Evolutionary conservation across 2,113 vertebrate genomes (phyloP).

Genomic region (Lanius collurio): DNA sequence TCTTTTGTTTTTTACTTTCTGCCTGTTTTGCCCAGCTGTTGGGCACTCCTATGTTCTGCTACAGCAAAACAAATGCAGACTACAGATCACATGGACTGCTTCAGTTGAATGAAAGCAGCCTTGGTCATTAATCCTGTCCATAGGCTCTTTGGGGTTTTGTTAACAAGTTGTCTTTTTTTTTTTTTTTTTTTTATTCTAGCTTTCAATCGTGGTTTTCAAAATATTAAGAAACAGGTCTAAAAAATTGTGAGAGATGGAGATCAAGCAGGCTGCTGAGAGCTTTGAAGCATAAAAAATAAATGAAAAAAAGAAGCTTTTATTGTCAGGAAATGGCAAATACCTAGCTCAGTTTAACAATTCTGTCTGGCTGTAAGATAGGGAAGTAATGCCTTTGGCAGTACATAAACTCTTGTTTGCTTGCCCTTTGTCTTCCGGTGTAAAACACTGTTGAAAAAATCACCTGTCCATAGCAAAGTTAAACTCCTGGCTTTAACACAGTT

Average conservation of each 20-base stretch:
- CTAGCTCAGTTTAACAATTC: slow-evolving; percentile 66
- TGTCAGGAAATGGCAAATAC: slow-evolving; percentile 61
- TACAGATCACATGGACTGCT: neutral
- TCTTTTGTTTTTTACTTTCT: neutral
- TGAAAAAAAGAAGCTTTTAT: slow-evolving; percentile 60
- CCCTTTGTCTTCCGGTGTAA: slow-evolving; percentile 71
- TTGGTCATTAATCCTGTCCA: slow-evolving; percentile 6
- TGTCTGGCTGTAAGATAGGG: slow-evolving; percentile 67
- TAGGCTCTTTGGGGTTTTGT: neutral
- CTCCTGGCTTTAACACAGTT: slow-evolving; percentile 72
- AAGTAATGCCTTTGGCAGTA: slow-evolving; percentile 69
- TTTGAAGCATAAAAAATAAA: slow-evolving; percentile 60
- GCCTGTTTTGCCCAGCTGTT: slow-evolving; percentile 56
- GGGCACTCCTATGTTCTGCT: neutral
- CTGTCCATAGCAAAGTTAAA: slow-evolving; percentile 78
- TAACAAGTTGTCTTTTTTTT: neutral
- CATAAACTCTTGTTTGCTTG: slow-evolving; percentile 72
- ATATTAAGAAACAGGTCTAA: neutral
- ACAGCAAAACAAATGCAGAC: slow-evolving; percentile 42
- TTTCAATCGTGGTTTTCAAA: neutral
- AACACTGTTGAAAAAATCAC: slow-evolving; percentile 74
- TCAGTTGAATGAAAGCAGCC: slow-evolving; percentile 19
- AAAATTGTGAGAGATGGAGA: neutral
- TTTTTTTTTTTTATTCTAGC: neutral
- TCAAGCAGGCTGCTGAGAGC: slow-evolving; percentile 37